Evolutionary conservation across 2,113 vertebrate genomes (phyloP).

Genomic region (Pollimyrus isidori): DNA sequence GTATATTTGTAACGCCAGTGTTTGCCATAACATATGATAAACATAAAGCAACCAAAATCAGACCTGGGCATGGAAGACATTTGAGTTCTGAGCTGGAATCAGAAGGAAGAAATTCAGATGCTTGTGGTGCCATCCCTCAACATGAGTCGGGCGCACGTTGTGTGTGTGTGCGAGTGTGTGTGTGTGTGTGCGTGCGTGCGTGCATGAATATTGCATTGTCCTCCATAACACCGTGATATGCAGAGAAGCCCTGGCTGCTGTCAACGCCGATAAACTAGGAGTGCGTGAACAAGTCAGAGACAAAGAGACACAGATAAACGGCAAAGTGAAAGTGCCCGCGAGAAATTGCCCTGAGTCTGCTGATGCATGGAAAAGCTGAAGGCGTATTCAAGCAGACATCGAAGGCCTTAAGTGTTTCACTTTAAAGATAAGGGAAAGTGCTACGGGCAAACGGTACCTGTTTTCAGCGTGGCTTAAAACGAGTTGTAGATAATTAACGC

Average conservation of each 20-base stretch:
- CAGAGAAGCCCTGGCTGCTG: not conserved
- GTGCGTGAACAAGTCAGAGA: not conserved
- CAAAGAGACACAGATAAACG: not conserved
- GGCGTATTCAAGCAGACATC: not conserved
- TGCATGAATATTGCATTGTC: not conserved
- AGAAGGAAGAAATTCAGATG: not conserved
- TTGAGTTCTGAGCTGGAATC: not conserved
- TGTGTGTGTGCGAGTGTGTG: not conserved
- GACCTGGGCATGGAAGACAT: not conserved
- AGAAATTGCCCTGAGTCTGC: not conserved
- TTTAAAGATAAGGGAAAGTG: not conserved
- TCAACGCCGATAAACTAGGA: not conserved
- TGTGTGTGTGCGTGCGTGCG: not conserved
- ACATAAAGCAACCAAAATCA: not conserved
- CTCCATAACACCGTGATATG: not conserved
- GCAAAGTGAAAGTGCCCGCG: not conserved
- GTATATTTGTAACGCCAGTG: not conserved
- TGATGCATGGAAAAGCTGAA: not conserved
- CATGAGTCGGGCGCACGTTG: not conserved
- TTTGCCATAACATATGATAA: not conserved
- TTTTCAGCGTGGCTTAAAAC: not conserved
- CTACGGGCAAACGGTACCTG: not conserved
- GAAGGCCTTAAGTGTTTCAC: not conserved
- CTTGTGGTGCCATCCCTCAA: not conserved
- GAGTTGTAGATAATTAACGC: not conserved